A percentile compares a stretch with the other conserved stretches of the same genome.
Conservation (phyloP, 2,797 vertebrate genomes). For the Schizothorax lantsangensis region DNA sequence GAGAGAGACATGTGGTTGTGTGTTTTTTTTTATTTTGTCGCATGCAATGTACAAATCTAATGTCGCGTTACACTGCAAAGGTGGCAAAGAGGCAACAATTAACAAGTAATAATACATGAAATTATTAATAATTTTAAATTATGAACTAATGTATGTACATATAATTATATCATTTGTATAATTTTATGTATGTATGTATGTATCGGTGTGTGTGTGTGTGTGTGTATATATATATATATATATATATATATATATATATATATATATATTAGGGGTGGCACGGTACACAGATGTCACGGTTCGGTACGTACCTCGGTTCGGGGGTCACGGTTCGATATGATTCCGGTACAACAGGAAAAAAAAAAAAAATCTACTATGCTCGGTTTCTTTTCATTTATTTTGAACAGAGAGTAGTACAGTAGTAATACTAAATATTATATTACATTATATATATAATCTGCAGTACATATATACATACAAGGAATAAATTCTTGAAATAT, state of each 20-base stretch:
- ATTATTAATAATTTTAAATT: not conserved
- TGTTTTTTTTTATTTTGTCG: not conserved
- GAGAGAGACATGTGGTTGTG: not conserved
- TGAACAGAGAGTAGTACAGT: too few relatives aligned
- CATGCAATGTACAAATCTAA: conserved; percentile 7
- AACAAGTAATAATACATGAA: not conserved
- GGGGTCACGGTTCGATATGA: too few relatives aligned
- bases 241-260: not conserved
- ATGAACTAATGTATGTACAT: not conserved
- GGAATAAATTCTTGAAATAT: too few relatives aligned
- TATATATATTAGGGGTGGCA: too few relatives aligned
- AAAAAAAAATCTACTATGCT: too few relatives aligned
- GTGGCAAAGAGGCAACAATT: not conserved
- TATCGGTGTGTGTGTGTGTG: not conserved
- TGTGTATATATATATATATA: not conserved
- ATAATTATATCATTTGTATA: not conserved
- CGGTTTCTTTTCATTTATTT: too few relatives aligned
- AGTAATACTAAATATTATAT: too few relatives aligned
- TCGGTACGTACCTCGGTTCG: too few relatives aligned
- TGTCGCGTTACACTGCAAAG: not conserved
- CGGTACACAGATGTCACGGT: too few relatives aligned
- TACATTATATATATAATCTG: too few relatives aligned
- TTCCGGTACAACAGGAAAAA: too few relatives aligned
- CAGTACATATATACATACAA: too few relatives aligned
- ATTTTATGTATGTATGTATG: not conserved